phyloP scores from a whole-genome alignment of 2,113 vertebrate species.

The Archilochus colubris region DNA sequence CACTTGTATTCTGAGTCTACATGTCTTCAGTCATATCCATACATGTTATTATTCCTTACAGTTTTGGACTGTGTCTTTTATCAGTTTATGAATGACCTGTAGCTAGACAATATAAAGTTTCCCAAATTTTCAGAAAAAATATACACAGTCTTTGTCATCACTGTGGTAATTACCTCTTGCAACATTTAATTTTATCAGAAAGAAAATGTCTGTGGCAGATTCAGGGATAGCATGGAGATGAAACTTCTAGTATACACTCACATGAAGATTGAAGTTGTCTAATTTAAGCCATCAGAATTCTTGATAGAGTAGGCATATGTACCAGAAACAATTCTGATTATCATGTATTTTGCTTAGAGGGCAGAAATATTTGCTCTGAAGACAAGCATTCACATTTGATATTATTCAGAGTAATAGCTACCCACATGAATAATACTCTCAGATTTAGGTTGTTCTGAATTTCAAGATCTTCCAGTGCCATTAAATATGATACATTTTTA shows the following conservation, averaged over 20 bases:
- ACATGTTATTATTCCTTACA: background rate
- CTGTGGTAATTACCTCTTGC: background rate
- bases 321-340: background rate
- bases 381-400: background rate
- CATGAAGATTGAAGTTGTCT: background rate
- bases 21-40: background rate
- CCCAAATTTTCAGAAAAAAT: background rate
- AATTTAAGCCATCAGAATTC: background rate
- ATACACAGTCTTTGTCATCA: background rate
- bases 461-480: background rate
- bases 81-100: background rate
- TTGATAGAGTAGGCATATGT: background rate
- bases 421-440: background rate
- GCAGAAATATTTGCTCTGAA: background rate
- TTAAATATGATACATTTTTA: background rate
- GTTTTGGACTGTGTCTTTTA: background rate
- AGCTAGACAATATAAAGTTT: background rate
- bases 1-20: background rate
- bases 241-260: background rate
- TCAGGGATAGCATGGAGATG: background rate
- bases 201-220: background rate
- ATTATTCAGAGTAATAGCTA: background rate
- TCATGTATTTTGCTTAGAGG: background rate
- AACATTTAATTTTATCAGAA: background rate
- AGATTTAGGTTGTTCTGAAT: background rate